Evolutionary conservation across 1,140 invertebrate species (phyloP).

Genomic region (Drosophila varians): DNA sequence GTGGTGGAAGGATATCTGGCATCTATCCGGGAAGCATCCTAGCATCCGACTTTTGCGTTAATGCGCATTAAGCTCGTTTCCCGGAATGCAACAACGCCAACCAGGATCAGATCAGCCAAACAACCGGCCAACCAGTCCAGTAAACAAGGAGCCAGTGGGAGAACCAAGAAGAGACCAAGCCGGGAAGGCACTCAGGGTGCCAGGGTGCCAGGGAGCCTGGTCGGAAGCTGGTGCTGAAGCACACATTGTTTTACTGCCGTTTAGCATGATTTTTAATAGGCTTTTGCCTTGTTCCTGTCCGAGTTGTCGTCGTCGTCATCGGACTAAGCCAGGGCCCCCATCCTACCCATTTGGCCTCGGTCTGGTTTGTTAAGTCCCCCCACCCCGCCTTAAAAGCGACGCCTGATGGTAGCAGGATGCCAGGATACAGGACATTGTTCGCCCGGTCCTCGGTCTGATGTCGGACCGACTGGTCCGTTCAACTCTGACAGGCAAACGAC

Average conservation of each 20-base stretch:
- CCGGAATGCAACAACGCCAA: slow-evolving; percentile 25
- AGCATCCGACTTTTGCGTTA: slow-evolving; percentile 46
- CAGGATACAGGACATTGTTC: slow-evolving; percentile 23
- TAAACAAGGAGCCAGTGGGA: slow-evolving; percentile 36
- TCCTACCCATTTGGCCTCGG: slow-evolving; percentile 11
- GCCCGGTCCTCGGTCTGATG: slow-evolving; percentile 3
- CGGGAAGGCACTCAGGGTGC: not conserved
- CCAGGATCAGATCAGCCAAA: not conserved
- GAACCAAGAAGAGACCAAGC: not conserved
- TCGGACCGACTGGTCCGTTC: slow-evolving; percentile 22
- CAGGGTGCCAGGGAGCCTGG: not conserved
- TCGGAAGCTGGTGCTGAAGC: slow-evolving; percentile 18
- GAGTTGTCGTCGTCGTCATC: slow-evolving; percentile 43
- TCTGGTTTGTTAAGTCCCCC: slow-evolving; percentile 41
- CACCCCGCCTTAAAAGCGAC: slow-evolving; percentile 14
- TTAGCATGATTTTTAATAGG: slow-evolving; percentile 79
- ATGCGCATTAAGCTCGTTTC: slow-evolving; percentile 50
- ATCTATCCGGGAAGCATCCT: slow-evolving; percentile 6
- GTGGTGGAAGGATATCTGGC: slow-evolving; percentile 27
- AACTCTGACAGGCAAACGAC: slow-evolving; percentile 69
- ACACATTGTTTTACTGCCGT: slow-evolving; percentile 76
- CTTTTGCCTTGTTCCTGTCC: slow-evolving; percentile 57
- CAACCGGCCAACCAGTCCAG: slow-evolving; percentile 15
- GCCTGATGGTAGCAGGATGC: slow-evolving; percentile 30
- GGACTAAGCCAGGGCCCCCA: slow-evolving; percentile 30